Conservation (phyloP, 2,797 vertebrate species). For the Cuculus canorus region DNA sequence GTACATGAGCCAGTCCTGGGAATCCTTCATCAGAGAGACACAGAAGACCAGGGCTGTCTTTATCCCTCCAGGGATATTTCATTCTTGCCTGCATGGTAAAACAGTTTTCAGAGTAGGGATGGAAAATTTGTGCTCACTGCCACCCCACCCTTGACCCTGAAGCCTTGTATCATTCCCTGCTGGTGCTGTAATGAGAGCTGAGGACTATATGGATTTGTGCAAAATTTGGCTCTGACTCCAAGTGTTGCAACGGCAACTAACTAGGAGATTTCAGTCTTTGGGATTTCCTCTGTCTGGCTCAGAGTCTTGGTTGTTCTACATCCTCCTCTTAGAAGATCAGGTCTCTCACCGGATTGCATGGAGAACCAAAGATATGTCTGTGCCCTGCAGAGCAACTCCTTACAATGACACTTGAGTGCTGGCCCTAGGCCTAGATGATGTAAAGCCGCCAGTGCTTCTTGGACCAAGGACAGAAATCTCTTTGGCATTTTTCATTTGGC, state of each 20-base stretch:
- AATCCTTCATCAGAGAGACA: not conserved
- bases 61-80: not conserved
- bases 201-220: not conserved
- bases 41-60: not conserved
- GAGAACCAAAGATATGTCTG: not conserved
- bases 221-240: not conserved
- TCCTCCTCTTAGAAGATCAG: not conserved
- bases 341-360: not conserved
- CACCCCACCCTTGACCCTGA: not conserved
- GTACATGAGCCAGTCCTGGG: not conserved
- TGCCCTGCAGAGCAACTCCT: not conserved
- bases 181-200: not conserved
- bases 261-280: not conserved
- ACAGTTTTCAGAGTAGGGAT: not conserved
- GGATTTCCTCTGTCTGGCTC: slow-evolving; percentile 25
- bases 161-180: not conserved
- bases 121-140: not conserved
- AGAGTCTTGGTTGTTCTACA: not conserved
- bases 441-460: slow-evolving; percentile 1
- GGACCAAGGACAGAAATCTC: slow-evolving; percentile 1
- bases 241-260: not conserved
- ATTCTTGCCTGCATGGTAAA: not conserved
- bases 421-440: not conserved
- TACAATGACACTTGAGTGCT: not conserved
- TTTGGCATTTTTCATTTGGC: not conserved